Base-by-base conservation (phyloP, 2,888 invertebrate genomes). In the Aphrophora alni region DNA sequence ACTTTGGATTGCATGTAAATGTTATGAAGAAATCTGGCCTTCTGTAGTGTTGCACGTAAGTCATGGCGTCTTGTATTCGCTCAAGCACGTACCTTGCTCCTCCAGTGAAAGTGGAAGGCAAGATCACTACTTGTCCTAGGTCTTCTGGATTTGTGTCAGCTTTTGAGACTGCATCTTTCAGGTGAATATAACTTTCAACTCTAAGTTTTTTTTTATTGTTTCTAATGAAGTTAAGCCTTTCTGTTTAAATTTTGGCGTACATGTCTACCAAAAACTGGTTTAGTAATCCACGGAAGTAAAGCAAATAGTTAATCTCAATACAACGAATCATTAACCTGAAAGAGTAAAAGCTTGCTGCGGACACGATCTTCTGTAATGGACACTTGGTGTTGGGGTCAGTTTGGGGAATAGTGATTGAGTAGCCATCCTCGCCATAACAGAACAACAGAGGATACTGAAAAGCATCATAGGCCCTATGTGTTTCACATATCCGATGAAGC, bases 41-140 rank as follows among this genome's bases (percentile, higher is more conserved):
- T n/a, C n/a, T n/a, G n/a, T n/a, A n/a, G n/a, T n/a, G n/a, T n/a
- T n/a, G n/a, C n/a, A n/a, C n/a, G n/a, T n/a, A n/a, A n/a, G n/a
- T n/a, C n/a, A n/a, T n/a, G n/a, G n/a, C n/a, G n/a, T n/a, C n/a
- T n/a, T n/a, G n/a, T n/a, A n/a, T n/a, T n/a, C n/a, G n/a, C n/a
- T 88, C 86, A 78, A 87, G 87, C 88, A 88, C 87, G 81, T 88
- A 85, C 17, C 88, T 82, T 77, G 88, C 87, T n/a, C 87, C 85
- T n/a, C 87, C 87, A 5, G 82, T 84, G 73, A 81, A 87, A 17
- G 84, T n/a, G n/a, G n/a, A n/a, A n/a, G n/a, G n/a, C n/a, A n/a
- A n/a, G n/a, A n/a, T n/a, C n/a, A n/a, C n/a, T n/a, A n/a, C n/a
- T n/a, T n/a, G n/a, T n/a, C n/a, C n/a, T n/a, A n/a, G n/a, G n/a